Evolutionary conservation across 2,888 invertebrate genomes (phyloP).

Genomic region (Cryptocephalus primarius): DNA sequence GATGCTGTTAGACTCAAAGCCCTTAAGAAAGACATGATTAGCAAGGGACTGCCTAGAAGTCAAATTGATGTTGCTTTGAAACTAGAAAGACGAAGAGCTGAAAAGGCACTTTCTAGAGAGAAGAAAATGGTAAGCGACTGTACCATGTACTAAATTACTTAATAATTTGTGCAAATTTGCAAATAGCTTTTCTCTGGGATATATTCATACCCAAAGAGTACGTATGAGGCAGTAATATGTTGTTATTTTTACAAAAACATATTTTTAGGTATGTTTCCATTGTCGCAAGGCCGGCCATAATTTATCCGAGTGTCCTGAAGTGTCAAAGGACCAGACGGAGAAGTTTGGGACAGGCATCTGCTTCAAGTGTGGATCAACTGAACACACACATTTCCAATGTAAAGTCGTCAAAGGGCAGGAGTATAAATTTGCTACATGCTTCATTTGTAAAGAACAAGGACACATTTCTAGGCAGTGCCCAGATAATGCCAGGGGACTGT

Average conservation of each 20-base stretch:
- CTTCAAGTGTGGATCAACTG: slow-evolving; percentile 84
- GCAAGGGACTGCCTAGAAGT: slow-evolving; percentile 55
- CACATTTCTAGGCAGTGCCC: slow-evolving; percentile 83
- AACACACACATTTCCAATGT: slow-evolving; percentile 68
- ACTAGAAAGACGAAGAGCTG: slow-evolving; percentile 57
- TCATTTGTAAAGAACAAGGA: slow-evolving; percentile 78
- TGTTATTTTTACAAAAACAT: not conserved
- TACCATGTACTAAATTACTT: too few relatives aligned
- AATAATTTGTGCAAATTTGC: too few relatives aligned
- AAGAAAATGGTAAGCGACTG: slow-evolving; percentile 46
- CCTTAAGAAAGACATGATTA: slow-evolving; percentile 51
- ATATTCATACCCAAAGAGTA: too few relatives aligned
- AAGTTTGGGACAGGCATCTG: slow-evolving; percentile 56
- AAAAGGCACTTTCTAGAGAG: slow-evolving; percentile 55
- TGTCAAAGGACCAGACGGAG: slow-evolving; percentile 39
- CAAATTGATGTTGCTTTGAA: slow-evolving; percentile 58
- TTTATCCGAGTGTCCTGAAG: slow-evolving; percentile 68
- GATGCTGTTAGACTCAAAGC: slow-evolving; percentile 55
- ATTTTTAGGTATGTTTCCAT: slow-evolving; percentile 58
- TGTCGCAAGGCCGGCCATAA: slow-evolving; percentile 71
- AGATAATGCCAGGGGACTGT: slow-evolving; percentile 71
- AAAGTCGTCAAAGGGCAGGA: slow-evolving; percentile 54
- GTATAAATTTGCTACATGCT: slow-evolving; percentile 76
- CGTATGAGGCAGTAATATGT: too few relatives aligned
- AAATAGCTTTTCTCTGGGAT: too few relatives aligned